Percentiles rank a stretch among this genome's conserved stretches.
Evolutionary conservation across 2,113 vertebrate genomes (phyloP).

Genomic region (Dicentrarchus labrax): DNA sequence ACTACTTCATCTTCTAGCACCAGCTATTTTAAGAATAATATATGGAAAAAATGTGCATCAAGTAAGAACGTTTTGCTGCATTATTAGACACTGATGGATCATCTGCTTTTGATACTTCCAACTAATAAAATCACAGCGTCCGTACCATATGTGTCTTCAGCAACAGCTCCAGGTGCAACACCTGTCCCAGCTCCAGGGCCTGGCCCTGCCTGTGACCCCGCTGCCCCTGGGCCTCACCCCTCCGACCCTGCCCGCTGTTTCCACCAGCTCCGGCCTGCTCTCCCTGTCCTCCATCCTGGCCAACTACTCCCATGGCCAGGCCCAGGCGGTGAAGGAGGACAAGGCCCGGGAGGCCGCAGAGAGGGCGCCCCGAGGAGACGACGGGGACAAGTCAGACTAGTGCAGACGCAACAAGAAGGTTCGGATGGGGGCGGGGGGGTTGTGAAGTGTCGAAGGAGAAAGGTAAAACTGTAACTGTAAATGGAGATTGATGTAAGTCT

Average conservation of each 20-base stretch:
- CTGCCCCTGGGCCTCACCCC: slow-evolving; percentile 94
- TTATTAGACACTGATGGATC: background rate
- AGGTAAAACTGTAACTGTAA: slow-evolving; percentile 60
- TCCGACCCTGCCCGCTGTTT: slow-evolving; percentile 90
- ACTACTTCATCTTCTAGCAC: too few relatives aligned
- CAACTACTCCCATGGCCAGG: slow-evolving; percentile 88
- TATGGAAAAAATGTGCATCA: background rate
- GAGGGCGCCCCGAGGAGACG: slow-evolving; percentile 89
- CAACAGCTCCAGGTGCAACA: slow-evolving; percentile 99
- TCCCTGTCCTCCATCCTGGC: slow-evolving; percentile 94
- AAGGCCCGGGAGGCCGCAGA: slow-evolving; percentile 92
- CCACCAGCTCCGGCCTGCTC: slow-evolving; percentile 92
- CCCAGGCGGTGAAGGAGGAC: slow-evolving; percentile 94
- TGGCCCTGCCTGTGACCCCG: slow-evolving; percentile 93
- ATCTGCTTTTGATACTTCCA: too few relatives aligned
- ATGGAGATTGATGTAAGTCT: slow-evolving; percentile 63
- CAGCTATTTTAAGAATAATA: too few relatives aligned
- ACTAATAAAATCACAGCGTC: too few relatives aligned
- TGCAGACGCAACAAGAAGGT: slow-evolving; percentile 20
- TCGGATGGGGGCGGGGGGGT: slow-evolving; percentile 15
- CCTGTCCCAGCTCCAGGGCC: slow-evolving; percentile 97
- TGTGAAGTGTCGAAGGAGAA: slow-evolving; percentile 12
- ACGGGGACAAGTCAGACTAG: slow-evolving; percentile 97
- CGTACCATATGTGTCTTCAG: slow-evolving; percentile 75
- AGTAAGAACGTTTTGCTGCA: background rate